These are phyloP conservation scores for Periophthalmodon schlosseri DNA, from an alignment of 2,113 vertebrate genomes.

Conservation along the genomic window DNA sequence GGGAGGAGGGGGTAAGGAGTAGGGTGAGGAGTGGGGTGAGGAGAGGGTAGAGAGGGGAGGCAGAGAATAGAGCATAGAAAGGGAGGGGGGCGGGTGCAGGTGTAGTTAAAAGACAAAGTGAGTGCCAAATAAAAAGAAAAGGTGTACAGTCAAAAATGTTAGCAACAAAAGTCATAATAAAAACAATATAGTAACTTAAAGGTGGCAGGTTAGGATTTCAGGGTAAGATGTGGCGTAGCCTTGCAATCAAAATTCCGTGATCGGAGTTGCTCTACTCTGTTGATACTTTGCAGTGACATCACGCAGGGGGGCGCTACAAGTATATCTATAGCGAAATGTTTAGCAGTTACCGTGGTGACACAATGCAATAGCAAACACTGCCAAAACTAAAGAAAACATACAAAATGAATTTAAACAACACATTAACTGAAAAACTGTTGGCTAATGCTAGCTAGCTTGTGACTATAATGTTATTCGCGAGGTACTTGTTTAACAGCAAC, in stretches of 20 bases:
- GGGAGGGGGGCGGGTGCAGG: conserved; percentile 23
- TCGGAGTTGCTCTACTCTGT: not conserved
- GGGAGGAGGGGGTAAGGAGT: conserved; percentile 44
- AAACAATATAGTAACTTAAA: conserved; percentile 22
- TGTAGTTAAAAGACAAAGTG: conserved; percentile 42
- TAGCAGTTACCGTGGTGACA: too few species aligned
- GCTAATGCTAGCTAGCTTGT: too few species aligned
- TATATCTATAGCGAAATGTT: too few species aligned
- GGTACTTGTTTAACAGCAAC: too few species aligned
- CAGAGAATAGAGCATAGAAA: conserved; percentile 5
- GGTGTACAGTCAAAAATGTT: conserved; percentile 45
- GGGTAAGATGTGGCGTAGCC: not conserved
- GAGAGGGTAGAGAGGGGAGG: not conserved
- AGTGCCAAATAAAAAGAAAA: conserved; percentile 37
- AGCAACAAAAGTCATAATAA: conserved; percentile 38
- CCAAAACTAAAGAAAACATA: too few species aligned
- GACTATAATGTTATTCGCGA: too few species aligned
- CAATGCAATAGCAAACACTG: too few species aligned
- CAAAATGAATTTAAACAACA: too few species aligned
- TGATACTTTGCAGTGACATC: too few species aligned
- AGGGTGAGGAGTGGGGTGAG: conserved; percentile 9
- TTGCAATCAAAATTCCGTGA: not conserved
- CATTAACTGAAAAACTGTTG: too few species aligned
- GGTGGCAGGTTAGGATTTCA: conserved; percentile 9
- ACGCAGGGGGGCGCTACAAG: too few species aligned